Conservation (phyloP, 2,888 invertebrate genomes). For the Watsonalla binaria region DNA sequence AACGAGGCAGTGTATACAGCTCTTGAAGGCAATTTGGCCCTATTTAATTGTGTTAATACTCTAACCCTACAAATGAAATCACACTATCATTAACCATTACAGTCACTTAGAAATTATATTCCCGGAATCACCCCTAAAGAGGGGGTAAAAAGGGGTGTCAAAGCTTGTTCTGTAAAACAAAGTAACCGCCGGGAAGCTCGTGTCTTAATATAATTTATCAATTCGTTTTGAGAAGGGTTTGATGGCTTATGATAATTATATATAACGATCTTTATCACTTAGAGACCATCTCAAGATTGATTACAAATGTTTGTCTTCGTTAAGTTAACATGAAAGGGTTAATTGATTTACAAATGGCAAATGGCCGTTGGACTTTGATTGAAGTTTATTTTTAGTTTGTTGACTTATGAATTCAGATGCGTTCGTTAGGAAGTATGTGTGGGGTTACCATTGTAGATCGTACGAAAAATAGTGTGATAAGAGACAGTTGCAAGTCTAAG, state of each 20-base stretch:
- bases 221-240: conserved; percentile 4
- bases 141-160: background rate
- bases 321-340: background rate
- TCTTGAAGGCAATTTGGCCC: too few species aligned
- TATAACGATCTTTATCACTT: background rate
- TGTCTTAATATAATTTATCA: conserved; percentile 4
- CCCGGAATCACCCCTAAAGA: too few species aligned
- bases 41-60: too few species aligned
- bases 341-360: background rate
- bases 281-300: background rate
- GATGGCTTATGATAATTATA: conserved; percentile 2
- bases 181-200: background rate
- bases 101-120: too few species aligned
- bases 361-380: background rate
- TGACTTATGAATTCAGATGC: too few species aligned
- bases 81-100: too few species aligned
- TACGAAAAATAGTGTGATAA: too few species aligned
- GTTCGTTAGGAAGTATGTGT: too few species aligned
- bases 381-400: background rate
- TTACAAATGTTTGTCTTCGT: background rate
- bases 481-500: too few species aligned
- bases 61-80: too few species aligned
- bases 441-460: too few species aligned
- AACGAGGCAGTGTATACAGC: too few species aligned
- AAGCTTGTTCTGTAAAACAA: background rate